Percentiles rank a stretch among this genome's conserved stretches.
These are phyloP conservation scores for Drosophila formosana DNA, from an alignment of 2,888 invertebrate species.

Conservation along the genomic window DNA sequence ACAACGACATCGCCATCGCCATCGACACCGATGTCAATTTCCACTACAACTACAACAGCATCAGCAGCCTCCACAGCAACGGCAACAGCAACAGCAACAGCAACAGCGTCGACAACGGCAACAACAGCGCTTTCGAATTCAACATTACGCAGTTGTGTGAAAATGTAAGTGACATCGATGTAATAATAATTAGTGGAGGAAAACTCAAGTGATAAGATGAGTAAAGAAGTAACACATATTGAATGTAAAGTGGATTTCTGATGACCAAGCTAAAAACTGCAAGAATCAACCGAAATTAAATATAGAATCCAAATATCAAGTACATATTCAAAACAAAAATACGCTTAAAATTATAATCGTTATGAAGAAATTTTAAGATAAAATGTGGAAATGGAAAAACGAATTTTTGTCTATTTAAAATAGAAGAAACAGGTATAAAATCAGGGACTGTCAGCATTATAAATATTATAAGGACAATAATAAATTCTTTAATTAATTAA, in stretches of 20 bases:
- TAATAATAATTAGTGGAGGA: background rate
- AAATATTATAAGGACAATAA: too few relatives aligned
- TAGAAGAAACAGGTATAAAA: too few relatives aligned
- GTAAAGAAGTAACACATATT: background rate
- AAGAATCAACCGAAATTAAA: too few relatives aligned
- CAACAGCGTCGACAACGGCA: slow-evolving; percentile 23
- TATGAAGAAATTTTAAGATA: too few relatives aligned
- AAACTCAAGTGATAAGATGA: background rate
- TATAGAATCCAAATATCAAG: too few relatives aligned
- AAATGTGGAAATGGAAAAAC: too few relatives aligned
- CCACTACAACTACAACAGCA: slow-evolving; percentile 20
- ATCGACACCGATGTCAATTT: slow-evolving; percentile 23
- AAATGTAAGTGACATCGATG: slow-evolving; percentile 62
- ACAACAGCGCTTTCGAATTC: slow-evolving; percentile 59
- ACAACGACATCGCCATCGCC: slow-evolving; percentile 18
- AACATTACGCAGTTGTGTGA: slow-evolving; percentile 75
- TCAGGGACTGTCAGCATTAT: too few relatives aligned
- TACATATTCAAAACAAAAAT: too few relatives aligned
- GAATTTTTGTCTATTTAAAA: too few relatives aligned
- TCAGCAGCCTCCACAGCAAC: slow-evolving; percentile 9
- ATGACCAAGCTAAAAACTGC: background rate
- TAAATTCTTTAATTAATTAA: too few relatives aligned
- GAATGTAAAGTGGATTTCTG: background rate
- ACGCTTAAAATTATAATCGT: too few relatives aligned
- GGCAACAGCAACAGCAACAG: slow-evolving; percentile 9